phyloP scores from a whole-genome alignment of 2,888 invertebrate species.

The Eubasilissa splendida region DNA sequence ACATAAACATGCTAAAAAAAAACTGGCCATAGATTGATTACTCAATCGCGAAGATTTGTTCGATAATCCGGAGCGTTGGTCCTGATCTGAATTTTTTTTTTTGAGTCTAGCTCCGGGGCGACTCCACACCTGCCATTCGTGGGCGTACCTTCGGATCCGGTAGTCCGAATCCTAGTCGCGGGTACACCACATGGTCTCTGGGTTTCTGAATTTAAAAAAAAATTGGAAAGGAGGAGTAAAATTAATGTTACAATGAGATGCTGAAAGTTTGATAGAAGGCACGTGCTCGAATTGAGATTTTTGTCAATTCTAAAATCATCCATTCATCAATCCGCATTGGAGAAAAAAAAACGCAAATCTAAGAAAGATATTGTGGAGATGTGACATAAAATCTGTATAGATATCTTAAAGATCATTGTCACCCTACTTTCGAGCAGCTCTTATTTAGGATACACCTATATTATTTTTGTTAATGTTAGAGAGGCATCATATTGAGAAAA shows the following conservation, averaged over 20 bases:
- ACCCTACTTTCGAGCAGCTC: background rate
- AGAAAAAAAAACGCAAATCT: too few relatives aligned
- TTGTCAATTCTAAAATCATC: background rate
- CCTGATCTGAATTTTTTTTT: too few relatives aligned
- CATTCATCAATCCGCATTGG: too few relatives aligned
- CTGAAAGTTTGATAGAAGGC: slow-evolving; percentile 5
- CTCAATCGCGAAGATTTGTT: too few relatives aligned
- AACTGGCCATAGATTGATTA: too few relatives aligned
- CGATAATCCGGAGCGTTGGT: too few relatives aligned
- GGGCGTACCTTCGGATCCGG: slow-evolving; percentile 22
- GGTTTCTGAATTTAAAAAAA: background rate
- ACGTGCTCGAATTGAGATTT: background rate
- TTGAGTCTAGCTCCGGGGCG: background rate
- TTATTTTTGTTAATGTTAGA: too few relatives aligned
- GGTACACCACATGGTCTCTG: slow-evolving; percentile 17
- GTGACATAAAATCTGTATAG: background rate
- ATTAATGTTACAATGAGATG: background rate
- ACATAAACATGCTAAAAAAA: too few relatives aligned
- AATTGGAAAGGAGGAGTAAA: background rate
- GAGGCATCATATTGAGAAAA: too few relatives aligned
- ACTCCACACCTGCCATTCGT: slow-evolving; percentile 28
- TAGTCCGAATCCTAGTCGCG: background rate
- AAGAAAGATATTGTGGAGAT: background rate
- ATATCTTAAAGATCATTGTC: background rate
- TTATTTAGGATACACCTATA: too few relatives aligned